Base-by-base conservation (phyloP, 2,113 vertebrate genomes). In the Leiothrix lutea region DNA sequence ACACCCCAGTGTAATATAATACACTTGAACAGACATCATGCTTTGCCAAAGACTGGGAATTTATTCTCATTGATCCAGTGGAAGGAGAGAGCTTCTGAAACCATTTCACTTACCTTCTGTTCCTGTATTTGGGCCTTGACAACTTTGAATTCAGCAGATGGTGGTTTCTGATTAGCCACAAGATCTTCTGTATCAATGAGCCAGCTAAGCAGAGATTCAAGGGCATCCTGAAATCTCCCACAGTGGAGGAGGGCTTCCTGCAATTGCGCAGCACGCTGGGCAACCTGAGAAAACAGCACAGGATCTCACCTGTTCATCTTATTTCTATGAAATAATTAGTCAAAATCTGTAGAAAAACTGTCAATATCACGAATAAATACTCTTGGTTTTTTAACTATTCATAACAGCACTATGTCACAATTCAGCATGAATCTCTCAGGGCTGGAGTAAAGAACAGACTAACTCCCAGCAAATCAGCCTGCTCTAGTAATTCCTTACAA, bases 71-170 rank as follows among this genome's bases (percentile, higher is more conserved):
- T 77, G n/a, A 67, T 86, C 62, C n/a, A 64, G 36, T 23, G 36
- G 12, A 93, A 77, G 26, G 16, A 33, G 8, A 90, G 60, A 73
- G 6, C 21, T 54, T 35, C 50, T 84, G 44, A 84, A 88, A 4
- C 2, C 9, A 42, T 85, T 86, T 66, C 33, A 95, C 97, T 97
- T 97, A 99, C 99, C 98, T 99, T 99, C 95, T 99, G 99, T 92
- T 99, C 99, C 94, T 99, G 99, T 97, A 99, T 99, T 97, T 99
- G 99, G 61, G 99, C 99, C 96, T 99, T 99, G 74, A 99, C 99
- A 69, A 99, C 99, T 98, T 99, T 99, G 97, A 99, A 99, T 95
- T 99, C 99, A 2, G 99, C 99, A 40, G 99, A 99, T 0, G 99
- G 99, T 53, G 99, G 98, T 83, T 99, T 99, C 81, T 99, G 99